Evolutionary conservation across 2,113 vertebrate species (phyloP).

Genomic region (Phaethon lepturus): DNA sequence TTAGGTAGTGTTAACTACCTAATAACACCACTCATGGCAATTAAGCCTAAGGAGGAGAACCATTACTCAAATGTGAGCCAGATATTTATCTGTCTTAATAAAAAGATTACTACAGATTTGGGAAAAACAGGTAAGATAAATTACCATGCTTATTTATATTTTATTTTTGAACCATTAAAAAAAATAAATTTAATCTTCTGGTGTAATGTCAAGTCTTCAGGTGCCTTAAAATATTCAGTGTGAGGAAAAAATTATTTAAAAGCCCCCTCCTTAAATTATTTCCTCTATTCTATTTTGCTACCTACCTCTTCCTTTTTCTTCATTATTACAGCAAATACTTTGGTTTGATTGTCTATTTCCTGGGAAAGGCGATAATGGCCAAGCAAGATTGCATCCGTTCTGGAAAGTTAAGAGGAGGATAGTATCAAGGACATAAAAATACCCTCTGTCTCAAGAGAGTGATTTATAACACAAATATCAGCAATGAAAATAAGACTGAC

Average conservation of each 20-base stretch:
- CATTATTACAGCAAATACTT: slow-evolving; percentile 97
- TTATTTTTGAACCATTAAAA: neutral
- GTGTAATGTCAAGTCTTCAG: neutral
- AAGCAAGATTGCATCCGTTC: slow-evolving; percentile 91
- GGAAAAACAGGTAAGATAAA: neutral
- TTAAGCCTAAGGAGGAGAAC: neutral
- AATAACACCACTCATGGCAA: neutral
- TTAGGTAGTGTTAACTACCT: neutral
- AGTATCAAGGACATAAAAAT: neutral
- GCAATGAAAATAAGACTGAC: neutral
- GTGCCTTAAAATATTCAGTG: neutral
- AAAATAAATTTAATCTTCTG: neutral
- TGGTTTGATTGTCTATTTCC: slow-evolving; percentile 99
- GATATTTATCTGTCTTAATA: neutral
- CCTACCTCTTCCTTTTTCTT: slow-evolving; percentile 96
- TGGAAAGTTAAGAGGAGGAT: slow-evolving; percentile 61
- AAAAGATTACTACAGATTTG: neutral
- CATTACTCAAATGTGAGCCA: neutral
- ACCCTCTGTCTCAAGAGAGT: neutral
- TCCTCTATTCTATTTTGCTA: neutral
- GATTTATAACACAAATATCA: neutral
- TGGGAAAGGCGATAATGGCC: slow-evolving; percentile 98
- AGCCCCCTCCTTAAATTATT: neutral
- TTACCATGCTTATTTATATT: neutral
- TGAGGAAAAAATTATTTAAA: neutral